Base-by-base conservation (phyloP, 2,888 invertebrate genomes). In the Protonemura montana region DNA sequence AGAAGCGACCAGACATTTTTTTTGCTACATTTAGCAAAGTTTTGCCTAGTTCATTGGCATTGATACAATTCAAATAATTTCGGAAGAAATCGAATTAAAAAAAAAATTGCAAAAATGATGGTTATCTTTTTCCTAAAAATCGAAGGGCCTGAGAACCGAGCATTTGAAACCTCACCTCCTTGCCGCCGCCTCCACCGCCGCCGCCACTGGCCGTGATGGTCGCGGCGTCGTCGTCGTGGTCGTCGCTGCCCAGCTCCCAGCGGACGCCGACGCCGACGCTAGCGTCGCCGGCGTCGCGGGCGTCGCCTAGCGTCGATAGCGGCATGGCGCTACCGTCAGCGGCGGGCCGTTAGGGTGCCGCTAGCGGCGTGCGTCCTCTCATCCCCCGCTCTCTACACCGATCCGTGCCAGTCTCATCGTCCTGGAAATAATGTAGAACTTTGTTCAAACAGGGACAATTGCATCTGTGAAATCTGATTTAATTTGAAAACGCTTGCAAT, bases 281-380 rank as follows among this genome's bases (percentile, higher is more conserved):
- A 28, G 82, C 88, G 85, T 87, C 88, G 87, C 87, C 88, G 59
- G 59, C 59, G 59, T 59, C 59, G 59, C 59, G 16, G 59, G 21
- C 59, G 59, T 21, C 59, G 41, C 85, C 86, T 82, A 77, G 82
- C 35, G 87, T 85, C 30, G 86, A 77, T 41, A 26, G 78, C 76
- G 81, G 85, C 86, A 41, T 85, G 92, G 93, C 91, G 92, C 93
- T 93, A 92, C 93, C 93, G 93, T 92, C 92, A 92, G 92, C 92
- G 93, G 59, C 59, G 16, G 59, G 21, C 59, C 59, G 59, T 13
- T 59, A 59, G 59, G 59, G 59, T 10, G 21, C 59, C 59, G 21
- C 59, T 2, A 10, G 16, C 59, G 88, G 89, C 89, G 89, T 88
- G 89, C 35, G 35, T 35, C 35, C 35, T 35, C 89, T 89, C 89